Conservation (phyloP, 2,888 invertebrate species). For the Blastobasis lacticolella region DNA sequence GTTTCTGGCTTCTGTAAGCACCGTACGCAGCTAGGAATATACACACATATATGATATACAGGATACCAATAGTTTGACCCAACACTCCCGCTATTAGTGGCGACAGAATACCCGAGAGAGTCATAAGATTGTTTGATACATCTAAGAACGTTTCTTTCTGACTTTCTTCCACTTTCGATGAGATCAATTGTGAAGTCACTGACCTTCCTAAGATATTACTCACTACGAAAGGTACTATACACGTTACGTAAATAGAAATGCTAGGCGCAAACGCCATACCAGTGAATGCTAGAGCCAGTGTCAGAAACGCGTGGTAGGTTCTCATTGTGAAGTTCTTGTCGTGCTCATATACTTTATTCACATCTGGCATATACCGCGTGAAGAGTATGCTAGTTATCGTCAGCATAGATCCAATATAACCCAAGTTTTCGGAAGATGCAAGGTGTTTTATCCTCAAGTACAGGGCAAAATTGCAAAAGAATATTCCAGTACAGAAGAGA, state of each 20-base stretch:
- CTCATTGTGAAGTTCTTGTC: conserved; percentile 48
- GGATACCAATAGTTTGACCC: conserved; percentile 56
- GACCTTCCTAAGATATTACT: conserved; percentile 60
- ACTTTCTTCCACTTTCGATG: conserved; percentile 53
- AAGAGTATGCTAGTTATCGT: conserved; percentile 55
- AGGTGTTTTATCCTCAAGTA: conserved; percentile 56
- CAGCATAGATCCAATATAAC: conserved; percentile 70
- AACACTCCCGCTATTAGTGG: conserved; percentile 69
- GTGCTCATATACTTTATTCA: conserved; percentile 52
- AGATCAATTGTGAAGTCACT: conserved; percentile 60
- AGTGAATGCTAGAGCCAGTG: conserved; percentile 48
- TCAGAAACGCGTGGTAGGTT: conserved; percentile 55
- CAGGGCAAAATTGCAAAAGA: conserved; percentile 61
- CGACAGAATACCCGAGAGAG: conserved; percentile 68
- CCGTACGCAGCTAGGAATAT: conserved; percentile 38
- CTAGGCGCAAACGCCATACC: conserved; percentile 48
- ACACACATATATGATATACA: conserved; percentile 40
- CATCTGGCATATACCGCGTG: conserved; percentile 51
- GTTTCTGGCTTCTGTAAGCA: conserved; percentile 33
- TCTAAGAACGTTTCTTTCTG: conserved; percentile 73
- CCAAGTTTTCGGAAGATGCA: conserved; percentile 60
- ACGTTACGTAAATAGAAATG: conserved; percentile 42
- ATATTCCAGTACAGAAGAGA: conserved; percentile 59
- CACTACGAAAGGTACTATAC: conserved; percentile 62
- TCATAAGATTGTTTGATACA: conserved; percentile 68